These are phyloP conservation scores for Pterocles orientalis DNA, from an alignment of 2,113 vertebrate species.

Conservation along the genomic window DNA sequence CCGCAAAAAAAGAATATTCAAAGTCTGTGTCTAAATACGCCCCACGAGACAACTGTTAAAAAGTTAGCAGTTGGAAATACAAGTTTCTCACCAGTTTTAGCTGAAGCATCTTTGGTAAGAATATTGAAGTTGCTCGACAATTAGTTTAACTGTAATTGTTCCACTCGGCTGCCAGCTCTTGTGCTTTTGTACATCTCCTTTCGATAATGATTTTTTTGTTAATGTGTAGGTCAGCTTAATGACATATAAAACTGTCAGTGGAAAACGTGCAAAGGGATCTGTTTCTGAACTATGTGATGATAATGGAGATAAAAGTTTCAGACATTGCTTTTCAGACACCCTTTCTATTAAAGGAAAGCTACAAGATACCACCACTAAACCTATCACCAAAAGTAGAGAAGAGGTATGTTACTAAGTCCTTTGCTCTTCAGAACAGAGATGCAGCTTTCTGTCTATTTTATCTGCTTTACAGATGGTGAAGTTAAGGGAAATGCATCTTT, in stretches of 20 bases:
- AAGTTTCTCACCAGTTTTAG: slow-evolving; percentile 55
- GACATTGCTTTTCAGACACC: neutral
- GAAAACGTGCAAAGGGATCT: slow-evolving; percentile 9
- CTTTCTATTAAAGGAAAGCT: slow-evolving; percentile 20
- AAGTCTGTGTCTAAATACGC: neutral
- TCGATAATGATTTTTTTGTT: neutral
- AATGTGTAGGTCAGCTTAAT: slow-evolving; percentile 32
- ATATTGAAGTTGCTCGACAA: neutral
- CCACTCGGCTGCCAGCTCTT: neutral
- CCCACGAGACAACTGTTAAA: neutral
- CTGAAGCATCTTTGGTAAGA: slow-evolving; percentile 69
- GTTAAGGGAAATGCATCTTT: neutral
- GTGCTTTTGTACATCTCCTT: neutral
- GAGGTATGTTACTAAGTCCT: slow-evolving; percentile 20
- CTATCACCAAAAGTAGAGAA: neutral
- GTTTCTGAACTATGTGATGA: neutral
- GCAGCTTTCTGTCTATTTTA: neutral
- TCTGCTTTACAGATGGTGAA: neutral
- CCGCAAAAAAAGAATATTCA: neutral
- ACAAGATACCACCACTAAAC: neutral
- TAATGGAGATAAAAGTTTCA: slow-evolving; percentile 15
- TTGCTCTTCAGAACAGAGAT: neutral
- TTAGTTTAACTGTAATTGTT: neutral
- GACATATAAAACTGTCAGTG: neutral
- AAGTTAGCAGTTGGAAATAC: neutral